Base-by-base conservation (phyloP, 2,888 invertebrate genomes). In the Tricholauxania praeusta region DNA sequence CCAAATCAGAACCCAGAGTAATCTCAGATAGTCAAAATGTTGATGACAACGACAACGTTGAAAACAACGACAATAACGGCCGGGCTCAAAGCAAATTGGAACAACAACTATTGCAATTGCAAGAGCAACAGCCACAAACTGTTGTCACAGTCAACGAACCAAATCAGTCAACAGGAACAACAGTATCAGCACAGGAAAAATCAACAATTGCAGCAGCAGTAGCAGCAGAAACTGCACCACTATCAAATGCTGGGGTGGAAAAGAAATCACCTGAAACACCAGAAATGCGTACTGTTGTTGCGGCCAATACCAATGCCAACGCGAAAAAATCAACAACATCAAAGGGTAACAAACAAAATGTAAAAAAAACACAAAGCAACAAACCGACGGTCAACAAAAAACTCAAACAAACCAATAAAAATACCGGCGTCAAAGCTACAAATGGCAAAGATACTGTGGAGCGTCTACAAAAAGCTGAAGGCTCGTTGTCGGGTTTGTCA, bases 401-500 rank as follows among this genome's bases (percentile, higher is more conserved):
- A 55, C 75, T 80, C 86, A 83, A 89, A 88, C 78, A 88, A 87
- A 60, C 52, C 73, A 39, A 76, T 74, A 66, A 32, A 72, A 19
- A 28, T 72, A 81, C 80, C 28, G 76, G 53, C 47, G 64, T 53
- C 70, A 78, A 76, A 57, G 73, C 78, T 32, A 80, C 78, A 15
- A 76, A 71, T 53, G 80, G 74, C 7, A 72, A 79, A 71, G 79
- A 81, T 72, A 12, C 67, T 12, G 80, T 83, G 72, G 80, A 81
- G 75, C 83, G 83, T 3, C 90, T 91, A 39, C 82, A 82, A 74
- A 85, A 82, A 82, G 93, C 94, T 6, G 92, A 91, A 82, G 95
- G 95, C 28, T 95, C 94, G 0, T 87, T 96, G 59, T 95, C 93
- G 76, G 95, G 95, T 2, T 85, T 96, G 76, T 93, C 95, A 15